These are phyloP conservation scores for Scaptomyza pallida DNA, from an alignment of 1,140 invertebrate species.

Conservation along the genomic window DNA sequence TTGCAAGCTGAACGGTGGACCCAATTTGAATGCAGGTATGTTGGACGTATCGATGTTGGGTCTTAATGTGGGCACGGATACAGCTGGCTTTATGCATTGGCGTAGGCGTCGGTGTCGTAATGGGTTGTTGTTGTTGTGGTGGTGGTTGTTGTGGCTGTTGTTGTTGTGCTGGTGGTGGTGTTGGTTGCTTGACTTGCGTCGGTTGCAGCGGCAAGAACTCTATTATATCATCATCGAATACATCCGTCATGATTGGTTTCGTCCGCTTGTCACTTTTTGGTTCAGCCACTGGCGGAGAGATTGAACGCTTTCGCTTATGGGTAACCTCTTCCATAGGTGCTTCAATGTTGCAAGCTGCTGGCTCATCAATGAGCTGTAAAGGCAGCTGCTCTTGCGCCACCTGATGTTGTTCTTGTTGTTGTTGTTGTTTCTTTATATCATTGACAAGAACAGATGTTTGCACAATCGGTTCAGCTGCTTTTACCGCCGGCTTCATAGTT, in stretches of 20 bases:
- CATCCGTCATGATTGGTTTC: neutral
- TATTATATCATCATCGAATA: slow-evolving; percentile 48
- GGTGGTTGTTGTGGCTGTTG: neutral
- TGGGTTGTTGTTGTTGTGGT: neutral
- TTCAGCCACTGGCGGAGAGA: slow-evolving; percentile 37
- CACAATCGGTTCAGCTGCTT: slow-evolving; percentile 14
- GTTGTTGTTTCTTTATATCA: slow-evolving; percentile 11
- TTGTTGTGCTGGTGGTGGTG: neutral
- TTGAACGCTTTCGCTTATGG: slow-evolving; percentile 55
- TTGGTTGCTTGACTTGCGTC: neutral
- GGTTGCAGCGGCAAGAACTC: slow-evolving; percentile 32
- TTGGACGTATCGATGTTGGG: neutral
- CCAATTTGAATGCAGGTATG: slow-evolving; percentile 39
- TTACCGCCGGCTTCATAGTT: slow-evolving; percentile 37
- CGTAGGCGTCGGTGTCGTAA: slow-evolving; percentile 7
- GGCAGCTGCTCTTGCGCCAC: neutral
- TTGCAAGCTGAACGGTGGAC: slow-evolving; percentile 43
- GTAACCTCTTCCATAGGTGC: slow-evolving; percentile 11
- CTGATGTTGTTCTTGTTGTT: neutral
- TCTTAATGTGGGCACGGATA: neutral
- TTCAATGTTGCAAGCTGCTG: neutral
- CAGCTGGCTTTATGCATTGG: neutral
- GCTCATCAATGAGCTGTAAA: slow-evolving; percentile 1
- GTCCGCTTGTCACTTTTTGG: slow-evolving; percentile 12
- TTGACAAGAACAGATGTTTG: neutral